A percentile compares a stretch with the other conserved stretches of the same genome.
Evolutionary conservation across 2,113 vertebrate species (phyloP).

Genomic region (Calidris pygmaea): DNA sequence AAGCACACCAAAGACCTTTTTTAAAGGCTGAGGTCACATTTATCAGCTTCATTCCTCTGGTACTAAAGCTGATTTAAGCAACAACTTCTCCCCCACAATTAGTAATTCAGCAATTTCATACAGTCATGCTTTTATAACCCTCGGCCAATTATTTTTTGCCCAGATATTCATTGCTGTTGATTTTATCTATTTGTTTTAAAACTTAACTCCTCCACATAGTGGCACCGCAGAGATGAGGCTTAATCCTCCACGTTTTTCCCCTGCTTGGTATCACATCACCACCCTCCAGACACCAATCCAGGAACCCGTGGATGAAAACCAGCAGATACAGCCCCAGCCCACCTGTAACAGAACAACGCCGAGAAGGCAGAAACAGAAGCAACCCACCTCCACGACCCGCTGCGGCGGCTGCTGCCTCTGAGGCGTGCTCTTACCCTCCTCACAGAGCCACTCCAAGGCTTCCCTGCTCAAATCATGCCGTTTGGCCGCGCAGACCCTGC

Average conservation of each 20-base stretch:
- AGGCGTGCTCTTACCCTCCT: background rate
- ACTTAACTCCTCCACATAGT: background rate
- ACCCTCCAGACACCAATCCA: background rate
- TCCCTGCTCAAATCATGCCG: background rate
- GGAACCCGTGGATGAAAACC: background rate
- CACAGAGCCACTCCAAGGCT: background rate
- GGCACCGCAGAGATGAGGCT: background rate
- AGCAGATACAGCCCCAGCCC: background rate
- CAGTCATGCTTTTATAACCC: background rate
- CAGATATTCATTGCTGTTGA: background rate
- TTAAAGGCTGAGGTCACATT: background rate
- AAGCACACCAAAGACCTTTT: background rate
- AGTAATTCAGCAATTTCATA: background rate
- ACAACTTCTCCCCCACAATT: background rate
- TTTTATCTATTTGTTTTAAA: background rate
- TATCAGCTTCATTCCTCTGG: background rate
- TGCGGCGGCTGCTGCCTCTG: accelerated
- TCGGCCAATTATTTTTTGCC: background rate
- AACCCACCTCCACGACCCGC: accelerated
- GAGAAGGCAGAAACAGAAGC: background rate
- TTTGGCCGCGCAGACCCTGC: background rate
- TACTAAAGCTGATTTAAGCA: background rate
- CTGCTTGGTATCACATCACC: background rate
- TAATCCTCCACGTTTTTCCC: background rate
- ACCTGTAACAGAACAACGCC: background rate